Evolutionary conservation across 2,797 vertebrate genomes (phyloP).

Genomic region (Gephyroberyx darwinii): DNA sequence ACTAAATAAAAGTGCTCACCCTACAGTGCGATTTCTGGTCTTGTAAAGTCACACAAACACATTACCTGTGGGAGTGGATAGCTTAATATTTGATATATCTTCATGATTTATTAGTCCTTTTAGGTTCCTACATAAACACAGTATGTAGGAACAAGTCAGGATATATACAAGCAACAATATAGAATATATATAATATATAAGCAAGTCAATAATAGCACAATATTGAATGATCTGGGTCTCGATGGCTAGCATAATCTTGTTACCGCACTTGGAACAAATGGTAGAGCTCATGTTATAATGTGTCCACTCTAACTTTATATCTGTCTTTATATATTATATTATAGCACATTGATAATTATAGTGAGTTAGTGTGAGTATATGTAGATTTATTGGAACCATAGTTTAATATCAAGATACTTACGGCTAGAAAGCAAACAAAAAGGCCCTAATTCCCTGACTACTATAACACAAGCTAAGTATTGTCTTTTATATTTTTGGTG

Average conservation of each 20-base stretch:
- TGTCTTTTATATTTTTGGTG: neutral
- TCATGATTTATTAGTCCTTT: neutral
- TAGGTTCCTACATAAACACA: neutral
- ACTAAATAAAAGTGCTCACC: constrained; percentile 94
- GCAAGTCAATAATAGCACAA: too few species aligned
- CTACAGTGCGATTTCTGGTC: constrained; percentile 25
- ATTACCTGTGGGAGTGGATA: too few species aligned
- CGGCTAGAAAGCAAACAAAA: neutral
- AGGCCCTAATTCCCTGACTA: neutral
- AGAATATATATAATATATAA: neutral
- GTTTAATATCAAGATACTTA: neutral
- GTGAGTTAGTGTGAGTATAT: neutral
- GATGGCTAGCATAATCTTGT: too few species aligned
- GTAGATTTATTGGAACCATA: neutral
- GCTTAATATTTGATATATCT: neutral
- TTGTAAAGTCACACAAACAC: neutral
- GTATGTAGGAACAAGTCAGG: neutral
- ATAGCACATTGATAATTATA: neutral
- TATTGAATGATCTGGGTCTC: neutral
- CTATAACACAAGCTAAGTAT: neutral
- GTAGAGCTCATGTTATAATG: too few species aligned
- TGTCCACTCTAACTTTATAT: too few species aligned
- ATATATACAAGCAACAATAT: neutral
- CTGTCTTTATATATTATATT: too few species aligned
- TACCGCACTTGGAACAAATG: neutral